A percentile compares a stretch with the other conserved stretches of the same genome.
phyloP scores from a whole-genome alignment of 2,797 vertebrate genomes.

The Liparis tanakae region DNA sequence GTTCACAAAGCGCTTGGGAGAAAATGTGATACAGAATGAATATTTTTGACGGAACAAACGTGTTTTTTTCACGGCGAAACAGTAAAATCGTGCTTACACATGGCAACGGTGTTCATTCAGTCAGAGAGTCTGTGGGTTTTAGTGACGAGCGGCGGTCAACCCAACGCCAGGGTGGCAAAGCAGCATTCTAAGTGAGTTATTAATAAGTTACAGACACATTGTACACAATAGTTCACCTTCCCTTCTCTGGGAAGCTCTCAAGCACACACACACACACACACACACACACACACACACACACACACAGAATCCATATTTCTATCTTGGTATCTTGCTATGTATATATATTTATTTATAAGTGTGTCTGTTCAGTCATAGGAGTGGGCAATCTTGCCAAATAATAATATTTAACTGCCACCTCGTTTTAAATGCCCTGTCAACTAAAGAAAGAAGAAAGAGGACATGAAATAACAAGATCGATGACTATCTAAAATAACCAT shows the following conservation, averaged over 20 bases:
- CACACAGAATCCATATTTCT: not conserved
- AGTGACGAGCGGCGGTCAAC: not conserved
- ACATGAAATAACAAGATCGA: no score
- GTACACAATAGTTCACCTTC: not conserved
- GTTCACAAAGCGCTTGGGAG: not conserved
- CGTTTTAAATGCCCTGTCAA: not conserved
- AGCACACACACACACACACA: not conserved
- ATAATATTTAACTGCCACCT: not conserved
- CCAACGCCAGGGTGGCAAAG: not conserved
- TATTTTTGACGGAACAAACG: not conserved
- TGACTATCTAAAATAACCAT: not conserved
- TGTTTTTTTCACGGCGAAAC: not conserved
- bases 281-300: not conserved
- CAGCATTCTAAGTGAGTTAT: not conserved
- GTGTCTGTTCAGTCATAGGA: no score
- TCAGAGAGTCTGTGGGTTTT: not conserved
- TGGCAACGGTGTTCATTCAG: not conserved
- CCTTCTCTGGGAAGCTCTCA: not conserved
- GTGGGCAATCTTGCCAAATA: no score
- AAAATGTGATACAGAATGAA: not conserved
- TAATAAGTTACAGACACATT: not conserved
- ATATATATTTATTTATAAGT: no score
- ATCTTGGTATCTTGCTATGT: no score
- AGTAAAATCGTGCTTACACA: not conserved
- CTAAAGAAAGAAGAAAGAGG: not conserved